Percentiles rank a stretch among this genome's conserved stretches.
phyloP scores from a whole-genome alignment of 2,113 vertebrate genomes.

The Pterocles gutturalis region DNA sequence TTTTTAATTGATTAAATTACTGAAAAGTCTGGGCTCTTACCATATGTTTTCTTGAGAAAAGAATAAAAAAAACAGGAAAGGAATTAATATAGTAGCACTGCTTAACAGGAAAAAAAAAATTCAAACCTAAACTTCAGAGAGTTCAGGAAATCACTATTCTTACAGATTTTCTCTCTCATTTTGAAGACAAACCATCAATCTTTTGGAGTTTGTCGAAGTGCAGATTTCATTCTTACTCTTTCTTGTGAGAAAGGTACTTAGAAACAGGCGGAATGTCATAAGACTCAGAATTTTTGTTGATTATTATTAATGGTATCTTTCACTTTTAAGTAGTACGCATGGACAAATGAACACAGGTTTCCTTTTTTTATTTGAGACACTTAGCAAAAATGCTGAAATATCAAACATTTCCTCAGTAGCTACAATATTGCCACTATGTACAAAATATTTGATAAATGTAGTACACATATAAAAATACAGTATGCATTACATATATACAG shows the following conservation, averaged over 20 bases:
- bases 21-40: background rate
- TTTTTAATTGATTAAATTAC: background rate
- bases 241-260: background rate
- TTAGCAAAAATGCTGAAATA: constrained; percentile 86
- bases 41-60: background rate
- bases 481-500: constrained; percentile 97
- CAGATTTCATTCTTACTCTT: background rate
- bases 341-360: constrained; percentile 51
- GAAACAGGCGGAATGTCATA: background rate
- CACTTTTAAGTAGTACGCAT: background rate
- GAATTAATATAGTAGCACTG: background rate
- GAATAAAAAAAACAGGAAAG: background rate
- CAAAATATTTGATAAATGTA: constrained; percentile 88
- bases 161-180: background rate
- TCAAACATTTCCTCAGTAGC: constrained; percentile 88
- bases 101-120: background rate
- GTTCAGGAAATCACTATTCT: background rate
- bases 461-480: constrained; percentile 97
- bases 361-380: constrained; percentile 84
- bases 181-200: background rate
- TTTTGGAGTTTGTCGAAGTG: background rate
- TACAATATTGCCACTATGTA: constrained; percentile 92
- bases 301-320: background rate
- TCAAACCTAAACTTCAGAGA: background rate
- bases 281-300: background rate